Percentiles rank a stretch among this genome's conserved stretches.
phyloP scores from a whole-genome alignment of 2,888 invertebrate genomes.

The Aleiodes alternator region DNA sequence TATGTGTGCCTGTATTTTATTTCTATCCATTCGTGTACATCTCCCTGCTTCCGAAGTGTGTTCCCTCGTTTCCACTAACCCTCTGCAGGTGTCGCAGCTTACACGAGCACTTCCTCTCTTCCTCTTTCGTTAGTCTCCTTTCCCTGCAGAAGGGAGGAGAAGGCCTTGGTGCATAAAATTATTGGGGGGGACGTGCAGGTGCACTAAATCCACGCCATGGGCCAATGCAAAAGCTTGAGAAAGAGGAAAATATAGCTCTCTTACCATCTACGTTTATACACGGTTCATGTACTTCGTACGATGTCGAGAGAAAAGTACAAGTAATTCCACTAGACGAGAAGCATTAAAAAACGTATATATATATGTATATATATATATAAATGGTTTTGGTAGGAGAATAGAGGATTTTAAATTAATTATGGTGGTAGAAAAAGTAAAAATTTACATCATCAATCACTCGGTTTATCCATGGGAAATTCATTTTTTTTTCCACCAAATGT shows the following conservation, averaged over 20 bases:
- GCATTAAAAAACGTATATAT: background rate
- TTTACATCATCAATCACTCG: constrained; percentile 17
- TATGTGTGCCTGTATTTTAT: constrained; percentile 29
- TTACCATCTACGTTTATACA: constrained; percentile 28
- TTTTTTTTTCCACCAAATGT: background rate
- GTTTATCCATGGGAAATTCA: constrained; percentile 4
- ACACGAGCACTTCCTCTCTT: constrained; percentile 23
- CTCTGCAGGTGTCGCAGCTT: constrained; percentile 44
- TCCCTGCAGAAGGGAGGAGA: background rate
- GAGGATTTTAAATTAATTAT: constrained; percentile 15
- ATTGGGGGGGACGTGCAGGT: constrained; percentile 40
- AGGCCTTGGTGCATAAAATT: constrained; percentile 45
- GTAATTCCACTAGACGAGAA: constrained; percentile 1
- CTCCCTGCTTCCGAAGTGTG: background rate
- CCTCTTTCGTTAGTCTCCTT: background rate
- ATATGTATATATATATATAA: background rate
- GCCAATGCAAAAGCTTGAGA: background rate
- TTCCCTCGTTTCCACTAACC: constrained; percentile 26
- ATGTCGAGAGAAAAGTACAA: constrained; percentile 5
- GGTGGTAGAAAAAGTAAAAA: background rate
- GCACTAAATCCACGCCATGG: constrained; percentile 42
- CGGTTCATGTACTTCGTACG: constrained; percentile 12
- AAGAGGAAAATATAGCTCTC: background rate
- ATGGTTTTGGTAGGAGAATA: background rate
- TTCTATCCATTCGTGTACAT: constrained; percentile 24